These are phyloP conservation scores for Hycleus phaleratus DNA, from an alignment of 1,140 invertebrate genomes.

Conservation along the genomic window DNA sequence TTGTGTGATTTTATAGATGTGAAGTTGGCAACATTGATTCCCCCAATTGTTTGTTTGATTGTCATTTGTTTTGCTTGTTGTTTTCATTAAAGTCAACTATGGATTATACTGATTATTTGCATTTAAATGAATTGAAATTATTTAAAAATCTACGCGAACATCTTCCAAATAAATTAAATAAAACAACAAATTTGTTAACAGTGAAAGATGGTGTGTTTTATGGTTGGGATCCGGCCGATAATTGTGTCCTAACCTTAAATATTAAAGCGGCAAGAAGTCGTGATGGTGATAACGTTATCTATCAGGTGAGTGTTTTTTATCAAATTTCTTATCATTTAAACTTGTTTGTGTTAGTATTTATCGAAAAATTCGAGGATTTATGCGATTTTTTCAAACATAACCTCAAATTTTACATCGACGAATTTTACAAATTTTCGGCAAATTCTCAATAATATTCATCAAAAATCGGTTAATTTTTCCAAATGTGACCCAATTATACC, in stretches of 20 bases:
- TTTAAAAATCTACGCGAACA: slow-evolving; percentile 50
- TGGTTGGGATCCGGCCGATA: slow-evolving; percentile 55
- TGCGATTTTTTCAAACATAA: too few species aligned
- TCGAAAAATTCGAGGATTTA: too few species aligned
- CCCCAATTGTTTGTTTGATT: background rate
- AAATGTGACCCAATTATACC: too few species aligned
- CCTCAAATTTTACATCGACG: too few species aligned
- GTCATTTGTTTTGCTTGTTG: background rate
- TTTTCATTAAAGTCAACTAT: slow-evolving; percentile 12
- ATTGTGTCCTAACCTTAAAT: slow-evolving; percentile 54
- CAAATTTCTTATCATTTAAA: too few species aligned
- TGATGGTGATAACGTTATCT: slow-evolving; percentile 43
- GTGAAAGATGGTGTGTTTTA: slow-evolving; percentile 57
- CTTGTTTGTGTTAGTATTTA: too few species aligned
- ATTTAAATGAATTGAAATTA: slow-evolving; percentile 49
- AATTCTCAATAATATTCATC: too few species aligned
- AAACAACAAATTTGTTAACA: slow-evolving; percentile 53
- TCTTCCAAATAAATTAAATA: slow-evolving; percentile 47
- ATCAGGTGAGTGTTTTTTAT: slow-evolving; percentile 46
- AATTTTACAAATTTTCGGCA: too few species aligned
- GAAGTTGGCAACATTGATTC: slow-evolving; percentile 1
- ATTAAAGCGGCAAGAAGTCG: slow-evolving; percentile 48
- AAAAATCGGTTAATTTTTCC: too few species aligned
- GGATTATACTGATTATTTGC: slow-evolving; percentile 34
- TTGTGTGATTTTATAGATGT: too few species aligned